Percentiles rank a stretch among this genome's conserved stretches.
Conservation (phyloP, 2,888 invertebrate species). For the Apotomis betuletana region DNA sequence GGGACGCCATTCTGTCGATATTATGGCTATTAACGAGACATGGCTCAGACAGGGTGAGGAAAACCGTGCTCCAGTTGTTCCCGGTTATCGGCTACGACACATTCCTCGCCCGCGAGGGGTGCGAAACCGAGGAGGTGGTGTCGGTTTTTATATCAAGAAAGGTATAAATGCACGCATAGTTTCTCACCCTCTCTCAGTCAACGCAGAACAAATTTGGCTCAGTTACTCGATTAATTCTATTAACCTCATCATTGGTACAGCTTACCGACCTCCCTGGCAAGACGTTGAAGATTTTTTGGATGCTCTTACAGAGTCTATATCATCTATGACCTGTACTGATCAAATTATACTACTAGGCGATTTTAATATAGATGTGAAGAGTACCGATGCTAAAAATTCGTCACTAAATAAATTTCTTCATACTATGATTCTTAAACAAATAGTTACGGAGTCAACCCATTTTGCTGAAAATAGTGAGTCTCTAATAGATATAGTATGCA, state of each 20-base stretch:
- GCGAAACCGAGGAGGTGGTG: constrained; percentile 38
- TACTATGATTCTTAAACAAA: no score
- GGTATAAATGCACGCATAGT: background rate
- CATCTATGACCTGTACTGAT: no score
- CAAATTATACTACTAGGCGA: no score
- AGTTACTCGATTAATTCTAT: background rate
- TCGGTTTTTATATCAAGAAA: constrained; percentile 35
- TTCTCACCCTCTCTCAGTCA: constrained; percentile 7
- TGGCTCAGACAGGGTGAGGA: constrained; percentile 47
- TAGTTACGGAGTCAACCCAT: no score
- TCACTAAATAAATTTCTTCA: no score
- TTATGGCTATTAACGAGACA: constrained; percentile 48
- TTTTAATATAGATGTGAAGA: no score
- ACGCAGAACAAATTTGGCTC: constrained; percentile 30
- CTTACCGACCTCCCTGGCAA: constrained; percentile 1
- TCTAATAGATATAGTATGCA: no score
- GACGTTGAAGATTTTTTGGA: background rate
- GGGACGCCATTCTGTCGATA: constrained; percentile 38
- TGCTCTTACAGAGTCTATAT: no score
- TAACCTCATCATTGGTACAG: background rate
- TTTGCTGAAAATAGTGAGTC: no score
- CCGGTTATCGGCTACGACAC: constrained; percentile 45
- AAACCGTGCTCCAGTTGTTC: constrained; percentile 43
- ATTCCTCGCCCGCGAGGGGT: constrained; percentile 36
- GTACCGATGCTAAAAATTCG: no score